A percentile compares a stretch with the other conserved stretches of the same genome.
phyloP scores from a whole-genome alignment of 2,113 vertebrate species.

The Excalfactoria chinensis region DNA sequence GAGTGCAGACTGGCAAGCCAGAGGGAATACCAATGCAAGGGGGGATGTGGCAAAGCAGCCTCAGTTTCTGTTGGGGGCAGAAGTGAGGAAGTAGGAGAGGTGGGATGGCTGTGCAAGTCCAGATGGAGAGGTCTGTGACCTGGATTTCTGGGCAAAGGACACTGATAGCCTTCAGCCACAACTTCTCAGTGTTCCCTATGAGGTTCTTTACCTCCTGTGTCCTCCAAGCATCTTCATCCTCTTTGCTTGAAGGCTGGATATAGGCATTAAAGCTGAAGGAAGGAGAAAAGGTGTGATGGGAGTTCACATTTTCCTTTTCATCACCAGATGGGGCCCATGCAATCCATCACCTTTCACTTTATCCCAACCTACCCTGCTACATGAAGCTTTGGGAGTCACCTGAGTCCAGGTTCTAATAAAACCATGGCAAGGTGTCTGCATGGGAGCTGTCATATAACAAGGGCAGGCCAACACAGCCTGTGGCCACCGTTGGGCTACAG shows the following conservation, averaged over 20 bases:
- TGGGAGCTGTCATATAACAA: neutral
- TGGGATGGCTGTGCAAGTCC: neutral
- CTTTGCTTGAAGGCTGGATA: neutral
- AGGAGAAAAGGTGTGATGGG: neutral
- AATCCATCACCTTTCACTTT: neutral
- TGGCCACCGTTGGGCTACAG: neutral
- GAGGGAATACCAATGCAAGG: slow-evolving; percentile 69
- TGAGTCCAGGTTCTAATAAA: neutral
- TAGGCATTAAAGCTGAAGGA: neutral
- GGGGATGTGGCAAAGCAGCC: neutral
- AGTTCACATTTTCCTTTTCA: neutral
- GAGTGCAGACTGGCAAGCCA: slow-evolving; percentile 53
- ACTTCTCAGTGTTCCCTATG: fast-evolving
- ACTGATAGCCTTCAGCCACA: neutral
- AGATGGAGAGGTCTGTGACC: neutral
- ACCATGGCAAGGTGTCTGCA: neutral
- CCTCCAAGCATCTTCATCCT: neutral
- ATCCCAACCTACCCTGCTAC: neutral
- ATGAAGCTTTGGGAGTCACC: neutral
- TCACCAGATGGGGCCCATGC: neutral
- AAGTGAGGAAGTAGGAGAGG: neutral
- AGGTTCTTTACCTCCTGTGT: neutral
- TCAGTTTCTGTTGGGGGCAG: neutral
- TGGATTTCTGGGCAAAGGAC: neutral
- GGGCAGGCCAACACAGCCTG: neutral